phyloP scores from a whole-genome alignment of 2,797 vertebrate species.

The Natrix natrix region DNA sequence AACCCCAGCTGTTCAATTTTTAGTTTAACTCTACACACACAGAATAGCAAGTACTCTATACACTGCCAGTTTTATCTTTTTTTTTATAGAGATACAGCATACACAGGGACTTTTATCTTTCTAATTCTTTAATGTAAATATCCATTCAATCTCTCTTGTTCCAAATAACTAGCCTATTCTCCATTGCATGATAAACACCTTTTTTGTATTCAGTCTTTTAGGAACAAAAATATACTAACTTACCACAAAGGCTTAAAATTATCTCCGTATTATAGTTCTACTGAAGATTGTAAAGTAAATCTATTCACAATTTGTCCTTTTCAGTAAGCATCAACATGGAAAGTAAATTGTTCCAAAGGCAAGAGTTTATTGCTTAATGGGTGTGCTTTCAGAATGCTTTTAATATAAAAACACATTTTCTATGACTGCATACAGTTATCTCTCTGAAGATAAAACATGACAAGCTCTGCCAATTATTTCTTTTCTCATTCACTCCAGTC shows the following conservation, averaged over 20 bases:
- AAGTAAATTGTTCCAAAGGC: slow-evolving; percentile 53
- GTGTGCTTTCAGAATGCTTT: slow-evolving; percentile 50
- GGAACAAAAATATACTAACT: slow-evolving; percentile 54
- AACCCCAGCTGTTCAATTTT: neutral
- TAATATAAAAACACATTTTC: slow-evolving; percentile 50
- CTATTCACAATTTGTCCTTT: neutral
- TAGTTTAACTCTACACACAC: neutral
- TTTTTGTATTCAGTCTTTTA: slow-evolving; percentile 34
- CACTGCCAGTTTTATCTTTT: neutral
- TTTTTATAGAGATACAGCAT: neutral
- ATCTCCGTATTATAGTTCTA: slow-evolving; percentile 32
- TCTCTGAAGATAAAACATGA: slow-evolving; percentile 53
- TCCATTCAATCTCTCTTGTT: neutral
- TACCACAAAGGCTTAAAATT: slow-evolving; percentile 40
- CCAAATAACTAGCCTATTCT: neutral
- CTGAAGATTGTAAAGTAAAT: slow-evolving; percentile 39
- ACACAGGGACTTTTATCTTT: neutral
- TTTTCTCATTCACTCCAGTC: slow-evolving; percentile 58
- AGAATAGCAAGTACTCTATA: neutral
- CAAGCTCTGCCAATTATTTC: slow-evolving; percentile 55
- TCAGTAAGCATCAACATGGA: slow-evolving; percentile 19
- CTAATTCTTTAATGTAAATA: slow-evolving; percentile 27
- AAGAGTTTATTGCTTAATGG: slow-evolving; percentile 61
- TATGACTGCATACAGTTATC: slow-evolving; percentile 44
- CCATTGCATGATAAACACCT: neutral